phyloP scores from a whole-genome alignment of 2,113 vertebrate species.

The Chinchilla lanigera region DNA sequence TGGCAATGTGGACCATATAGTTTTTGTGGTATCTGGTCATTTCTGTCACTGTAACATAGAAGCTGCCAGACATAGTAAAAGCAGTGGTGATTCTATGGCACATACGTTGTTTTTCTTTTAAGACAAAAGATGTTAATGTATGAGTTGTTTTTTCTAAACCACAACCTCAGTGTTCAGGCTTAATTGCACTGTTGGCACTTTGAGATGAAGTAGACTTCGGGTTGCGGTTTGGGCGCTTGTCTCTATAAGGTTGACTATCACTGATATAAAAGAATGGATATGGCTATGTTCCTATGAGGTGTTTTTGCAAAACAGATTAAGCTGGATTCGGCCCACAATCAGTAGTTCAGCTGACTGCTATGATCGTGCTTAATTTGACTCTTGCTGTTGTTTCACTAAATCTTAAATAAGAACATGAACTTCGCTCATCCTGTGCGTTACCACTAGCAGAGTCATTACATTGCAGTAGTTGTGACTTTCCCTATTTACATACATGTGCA shows the following conservation, averaged over 20 bases:
- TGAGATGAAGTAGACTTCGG: background rate
- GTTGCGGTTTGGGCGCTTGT: background rate
- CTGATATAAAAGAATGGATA: background rate
- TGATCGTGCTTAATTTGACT: background rate
- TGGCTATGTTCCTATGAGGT: background rate
- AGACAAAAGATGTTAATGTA: background rate
- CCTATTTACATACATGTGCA: background rate
- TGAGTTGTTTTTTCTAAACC: background rate
- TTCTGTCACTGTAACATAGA: background rate
- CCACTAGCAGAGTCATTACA: background rate
- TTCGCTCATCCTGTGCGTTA: background rate
- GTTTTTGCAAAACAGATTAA: background rate
- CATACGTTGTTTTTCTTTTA: background rate
- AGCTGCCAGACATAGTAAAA: background rate
- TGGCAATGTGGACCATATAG: rapidly evolving
- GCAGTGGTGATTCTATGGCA: background rate
- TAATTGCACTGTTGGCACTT: background rate
- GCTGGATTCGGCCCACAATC: background rate
- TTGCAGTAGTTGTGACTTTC: background rate
- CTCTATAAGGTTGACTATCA: background rate
- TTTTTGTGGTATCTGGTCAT: background rate
- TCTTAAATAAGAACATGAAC: background rate
- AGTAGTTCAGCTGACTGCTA: background rate
- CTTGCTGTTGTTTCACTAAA: background rate
- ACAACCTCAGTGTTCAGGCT: background rate